These are phyloP conservation scores for Strigamia transsilvanica DNA, from an alignment of 2,888 invertebrate species.

Conservation along the genomic window DNA sequence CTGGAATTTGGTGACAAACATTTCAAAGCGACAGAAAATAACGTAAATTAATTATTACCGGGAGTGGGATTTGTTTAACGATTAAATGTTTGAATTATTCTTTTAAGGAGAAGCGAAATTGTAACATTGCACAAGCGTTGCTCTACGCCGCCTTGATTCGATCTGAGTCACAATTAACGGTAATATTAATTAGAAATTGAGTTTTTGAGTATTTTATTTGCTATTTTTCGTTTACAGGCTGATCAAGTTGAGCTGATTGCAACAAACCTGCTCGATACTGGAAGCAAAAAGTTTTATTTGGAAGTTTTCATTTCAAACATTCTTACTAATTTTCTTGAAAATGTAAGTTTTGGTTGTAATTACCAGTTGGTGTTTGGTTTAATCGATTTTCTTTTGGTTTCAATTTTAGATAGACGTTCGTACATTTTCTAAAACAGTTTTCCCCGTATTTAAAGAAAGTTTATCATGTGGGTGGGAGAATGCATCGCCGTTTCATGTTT, in stretches of 20 bases:
- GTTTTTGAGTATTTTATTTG: no score
- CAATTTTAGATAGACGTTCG: neutral
- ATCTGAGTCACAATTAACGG: no score
- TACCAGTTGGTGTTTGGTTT: neutral
- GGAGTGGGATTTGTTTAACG: no score
- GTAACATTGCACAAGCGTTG: no score
- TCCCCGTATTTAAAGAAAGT: neutral
- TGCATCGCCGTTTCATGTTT: slow-evolving; percentile 73
- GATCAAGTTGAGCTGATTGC: slow-evolving; percentile 61
- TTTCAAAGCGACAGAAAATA: neutral
- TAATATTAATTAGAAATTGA: no score
- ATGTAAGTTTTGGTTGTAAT: slow-evolving; percentile 63
- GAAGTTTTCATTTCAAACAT: slow-evolving; percentile 71
- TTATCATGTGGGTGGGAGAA: slow-evolving; percentile 70
- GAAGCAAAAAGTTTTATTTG: slow-evolving; percentile 72
- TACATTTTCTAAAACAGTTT: neutral
- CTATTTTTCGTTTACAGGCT: neutral
- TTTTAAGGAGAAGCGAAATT: neutral
- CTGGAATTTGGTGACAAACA: neutral
- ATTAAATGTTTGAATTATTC: neutral
- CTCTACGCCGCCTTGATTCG: no score
- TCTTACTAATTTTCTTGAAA: slow-evolving; percentile 70
- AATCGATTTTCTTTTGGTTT: neutral
- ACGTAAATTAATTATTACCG: neutral
- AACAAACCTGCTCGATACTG: slow-evolving; percentile 68